phyloP scores from a whole-genome alignment of 2,113 vertebrate genomes.

The Phoenicopterus ruber region DNA sequence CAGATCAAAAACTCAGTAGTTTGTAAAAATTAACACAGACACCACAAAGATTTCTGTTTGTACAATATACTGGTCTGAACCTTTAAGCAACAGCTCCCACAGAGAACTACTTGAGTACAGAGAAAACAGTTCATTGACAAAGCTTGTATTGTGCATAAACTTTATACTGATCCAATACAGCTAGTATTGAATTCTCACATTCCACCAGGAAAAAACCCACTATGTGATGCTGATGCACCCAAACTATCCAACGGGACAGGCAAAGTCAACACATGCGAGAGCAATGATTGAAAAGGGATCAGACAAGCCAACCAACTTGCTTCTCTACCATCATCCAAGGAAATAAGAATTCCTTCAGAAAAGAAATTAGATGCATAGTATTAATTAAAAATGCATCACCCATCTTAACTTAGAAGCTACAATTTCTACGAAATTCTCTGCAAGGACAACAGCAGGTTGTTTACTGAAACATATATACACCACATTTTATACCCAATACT shows the following conservation, averaged over 20 bases:
- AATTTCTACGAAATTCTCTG: background rate
- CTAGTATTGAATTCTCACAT: background rate
- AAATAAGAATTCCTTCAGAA: background rate
- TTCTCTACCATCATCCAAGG: background rate
- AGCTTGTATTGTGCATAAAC: background rate
- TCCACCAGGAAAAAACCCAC: background rate
- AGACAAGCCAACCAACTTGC: background rate
- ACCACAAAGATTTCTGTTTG: background rate
- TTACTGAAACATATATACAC: background rate
- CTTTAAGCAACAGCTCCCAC: background rate
- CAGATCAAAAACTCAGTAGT: background rate
- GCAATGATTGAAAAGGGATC: background rate
- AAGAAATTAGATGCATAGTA: background rate
- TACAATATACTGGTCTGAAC: background rate
- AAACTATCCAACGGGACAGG: background rate
- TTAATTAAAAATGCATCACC: background rate
- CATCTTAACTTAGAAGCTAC: background rate
- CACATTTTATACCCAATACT: background rate
- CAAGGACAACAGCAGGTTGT: background rate
- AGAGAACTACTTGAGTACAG: background rate
- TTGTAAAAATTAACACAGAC: background rate
- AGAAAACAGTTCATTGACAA: background rate
- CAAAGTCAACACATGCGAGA: background rate
- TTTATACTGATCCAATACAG: constrained; percentile 9
- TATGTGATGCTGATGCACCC: background rate